Base-by-base conservation (phyloP, 1,140 invertebrate genomes). In the Anoplophora glabripennis region DNA sequence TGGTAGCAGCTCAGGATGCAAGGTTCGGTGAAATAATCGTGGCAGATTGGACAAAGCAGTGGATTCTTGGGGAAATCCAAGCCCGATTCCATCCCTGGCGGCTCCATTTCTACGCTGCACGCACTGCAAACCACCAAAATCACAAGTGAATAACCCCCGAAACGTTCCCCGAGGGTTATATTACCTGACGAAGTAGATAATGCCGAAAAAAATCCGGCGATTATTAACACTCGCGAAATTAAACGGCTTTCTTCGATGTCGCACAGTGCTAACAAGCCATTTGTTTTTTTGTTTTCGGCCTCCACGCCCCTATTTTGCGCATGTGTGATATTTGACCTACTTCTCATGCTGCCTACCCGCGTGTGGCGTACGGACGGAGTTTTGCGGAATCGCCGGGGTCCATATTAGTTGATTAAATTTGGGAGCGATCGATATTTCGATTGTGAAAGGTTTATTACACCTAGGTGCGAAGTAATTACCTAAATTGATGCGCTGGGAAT, bases 1-100 rank as follows among this genome's bases (percentile, higher is more conserved):
- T 88, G 86, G 66, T 83, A 88, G 70, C 86, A 88, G 33, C 78
- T 78, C 3, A 88, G 77, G 42, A 88, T 78, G 59, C 86, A 85
- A 8, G 86, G 86, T 57, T 87, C 85, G 18, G 77, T 81, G 69
- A 82, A 88, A 67, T 86, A 85, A 63, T 87, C 81, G 57, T 87
- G 84, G 70, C 86, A 88, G 48, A 86, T 73, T 46, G 80, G 81
- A 68, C 86, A 88, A 11, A 85, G 72, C 8, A 88, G 73, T 0
- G 86, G 86, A 70, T 86, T 87, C 77, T 71, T 76, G 10, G 71
- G 67, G 55, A 73, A 74, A 36, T 75, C 73, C 63, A 74, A 65
- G n/a, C 62, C 65, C 8, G 67, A 28, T 40, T 75, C 71, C 34
- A 72, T 49, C 15, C 67, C 71, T 61, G 72, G 72, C 4, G 71